Percentiles rank a stretch among this genome's conserved stretches.
Conservation (phyloP, 2,113 vertebrate species). For the Cnemophilus loriae region DNA sequence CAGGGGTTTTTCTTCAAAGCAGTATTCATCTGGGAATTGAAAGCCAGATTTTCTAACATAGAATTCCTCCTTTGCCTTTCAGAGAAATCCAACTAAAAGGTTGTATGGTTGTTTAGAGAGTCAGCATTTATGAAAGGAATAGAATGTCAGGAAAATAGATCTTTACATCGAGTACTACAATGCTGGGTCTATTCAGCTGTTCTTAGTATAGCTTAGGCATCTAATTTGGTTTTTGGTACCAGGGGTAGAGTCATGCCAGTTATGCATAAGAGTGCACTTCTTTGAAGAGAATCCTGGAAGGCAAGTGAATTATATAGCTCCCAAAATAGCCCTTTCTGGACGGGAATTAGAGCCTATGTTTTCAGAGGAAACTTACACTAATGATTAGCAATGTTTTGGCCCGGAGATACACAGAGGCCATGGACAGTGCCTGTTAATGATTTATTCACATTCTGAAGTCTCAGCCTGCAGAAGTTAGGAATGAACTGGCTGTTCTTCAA, state of each 20-base stretch:
- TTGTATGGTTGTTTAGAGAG: neutral
- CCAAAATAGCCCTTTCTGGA: neutral
- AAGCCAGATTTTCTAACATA: neutral
- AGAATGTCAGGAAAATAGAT: neutral
- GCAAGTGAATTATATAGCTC: neutral
- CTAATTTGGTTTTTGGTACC: neutral
- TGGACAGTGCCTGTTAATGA: neutral
- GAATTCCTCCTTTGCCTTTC: neutral
- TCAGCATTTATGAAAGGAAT: neutral
- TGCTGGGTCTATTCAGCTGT: neutral
- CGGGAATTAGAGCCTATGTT: neutral
- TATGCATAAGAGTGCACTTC: neutral
- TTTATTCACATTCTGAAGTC: neutral
- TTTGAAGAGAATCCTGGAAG: neutral
- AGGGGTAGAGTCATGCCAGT: neutral
- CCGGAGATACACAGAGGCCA: neutral
- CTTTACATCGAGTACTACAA: neutral
- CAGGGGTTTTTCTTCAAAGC: neutral
- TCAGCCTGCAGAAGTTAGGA: neutral
- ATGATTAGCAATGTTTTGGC: neutral
- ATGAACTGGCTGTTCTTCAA: neutral
- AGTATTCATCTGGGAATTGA: neutral
- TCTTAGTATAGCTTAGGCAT: neutral
- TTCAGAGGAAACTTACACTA: neutral
- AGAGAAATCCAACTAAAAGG: neutral